phyloP scores from a whole-genome alignment of 2,113 vertebrate genomes.

The Pteruthius melanotis region DNA sequence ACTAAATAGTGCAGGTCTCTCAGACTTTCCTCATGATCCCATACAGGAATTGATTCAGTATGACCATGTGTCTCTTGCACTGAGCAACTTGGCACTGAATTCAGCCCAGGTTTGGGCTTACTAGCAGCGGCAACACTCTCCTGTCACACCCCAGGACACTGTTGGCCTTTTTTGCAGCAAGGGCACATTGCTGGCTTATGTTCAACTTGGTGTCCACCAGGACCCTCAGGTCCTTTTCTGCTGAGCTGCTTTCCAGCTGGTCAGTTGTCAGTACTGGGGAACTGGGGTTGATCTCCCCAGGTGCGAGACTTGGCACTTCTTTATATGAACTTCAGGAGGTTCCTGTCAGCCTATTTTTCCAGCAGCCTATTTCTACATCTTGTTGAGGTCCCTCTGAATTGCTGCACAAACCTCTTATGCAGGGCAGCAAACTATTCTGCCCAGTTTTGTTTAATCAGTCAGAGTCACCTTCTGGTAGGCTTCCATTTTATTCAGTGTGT shows the following conservation, averaged over 20 bases:
- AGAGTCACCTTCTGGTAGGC: neutral
- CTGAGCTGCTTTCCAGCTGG: neutral
- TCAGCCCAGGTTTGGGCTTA: neutral
- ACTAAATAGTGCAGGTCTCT: neutral
- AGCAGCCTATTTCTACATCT: neutral
- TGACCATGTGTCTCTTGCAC: neutral
- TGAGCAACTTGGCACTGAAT: neutral
- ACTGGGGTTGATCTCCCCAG: neutral
- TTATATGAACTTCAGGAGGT: neutral
- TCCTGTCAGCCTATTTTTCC: neutral
- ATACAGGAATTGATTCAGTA: neutral
- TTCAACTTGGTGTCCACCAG: neutral
- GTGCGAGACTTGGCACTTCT: neutral
- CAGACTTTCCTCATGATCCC: neutral
- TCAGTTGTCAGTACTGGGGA: neutral
- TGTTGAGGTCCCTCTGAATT: neutral
- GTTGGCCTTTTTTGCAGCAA: neutral
- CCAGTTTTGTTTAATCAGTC: neutral
- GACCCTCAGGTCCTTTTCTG: neutral
- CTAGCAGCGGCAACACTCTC: neutral
- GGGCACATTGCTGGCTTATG: no score
- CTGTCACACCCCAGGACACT: neutral
- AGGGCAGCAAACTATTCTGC: no score
- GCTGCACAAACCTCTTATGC: neutral
- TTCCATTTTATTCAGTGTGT: neutral